Base-by-base conservation (phyloP, 2,113 vertebrate genomes). In the Reinhardtius hippoglossoides region DNA sequence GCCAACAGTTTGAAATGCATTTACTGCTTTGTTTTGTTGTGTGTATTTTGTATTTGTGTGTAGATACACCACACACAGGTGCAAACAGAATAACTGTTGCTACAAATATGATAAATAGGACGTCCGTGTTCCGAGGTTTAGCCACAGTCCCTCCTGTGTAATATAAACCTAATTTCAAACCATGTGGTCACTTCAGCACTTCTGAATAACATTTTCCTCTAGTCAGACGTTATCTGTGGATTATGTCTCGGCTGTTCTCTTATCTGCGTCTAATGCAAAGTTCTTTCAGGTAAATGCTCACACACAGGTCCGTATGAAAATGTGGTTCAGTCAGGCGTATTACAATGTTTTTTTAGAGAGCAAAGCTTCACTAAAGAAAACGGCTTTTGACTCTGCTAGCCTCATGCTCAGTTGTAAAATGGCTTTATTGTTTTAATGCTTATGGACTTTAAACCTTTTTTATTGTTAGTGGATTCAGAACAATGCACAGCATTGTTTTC, bases 401-500 rank as follows among this genome's bases (percentile, higher is more conserved):
- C 16, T 76, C 44, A 35, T 31, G 0, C 44, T 70, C 26, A 44
- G 37, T 85, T 35, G 67, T 86, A 54, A 75, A 80, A 35, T 26
- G 2, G 24, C 50, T 87, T 88, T 73, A 85, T 78, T 67, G 75
- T 67, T 85, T 65, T 74, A 68, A 73, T 71, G 73, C 61, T 2
- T 62, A 14, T 87, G 84, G 79, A 91, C 81, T 89, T 90, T 71
- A 75, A 61, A 67, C 79, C 16, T 77, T 27, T 10, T 7, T 40
- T 10, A 10, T 40, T 40, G 1, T 31, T 7, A 40, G 10, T 12
- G 37, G 44, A 58, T 59, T 78, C 9, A 40, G 42, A 66, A 74
- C 68, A 78, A 60, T 18, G 5, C 31, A 31, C 31, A 31, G 5
- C 31, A 31, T 31, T 31, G 31, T 31, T 31, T 31, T 31, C 31